Base-by-base conservation (phyloP, 1,140 invertebrate genomes). In the Helicorthomorpha holstii region DNA sequence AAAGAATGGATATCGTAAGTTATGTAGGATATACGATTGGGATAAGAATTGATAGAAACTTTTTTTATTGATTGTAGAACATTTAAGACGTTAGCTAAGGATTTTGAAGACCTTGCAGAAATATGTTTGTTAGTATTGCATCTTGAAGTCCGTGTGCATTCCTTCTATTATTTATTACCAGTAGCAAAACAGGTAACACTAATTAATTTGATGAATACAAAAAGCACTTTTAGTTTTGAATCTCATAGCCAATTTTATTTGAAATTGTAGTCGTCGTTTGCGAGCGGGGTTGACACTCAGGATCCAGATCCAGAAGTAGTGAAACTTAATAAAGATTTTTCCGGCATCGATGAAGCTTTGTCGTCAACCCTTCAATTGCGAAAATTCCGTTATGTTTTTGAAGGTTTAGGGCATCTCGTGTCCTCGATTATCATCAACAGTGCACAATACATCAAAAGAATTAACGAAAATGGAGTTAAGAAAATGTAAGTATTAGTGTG, bases 61-160 rank as follows among this genome's bases (percentile, higher is more conserved):
- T n/a, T n/a, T n/a, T n/a, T n/a, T n/a, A n/a, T n/a, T n/a, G n/a
- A n/a, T n/a, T n/a, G n/a, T 47, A 68, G 66, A 23, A 67, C 68
- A 3, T 57, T 75, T 22, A 63, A 69, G 44, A 72, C 76, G 51
- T 70, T 90, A 16, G 82, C 85, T 1, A 70, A 79, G 52, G 82
- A 85, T 53, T 91, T 93, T 60, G 81, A 89, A 62, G 84, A 91
- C 57, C 73, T 95, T 43, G 80, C 87, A 0, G 85, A 95, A 61
- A 91, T 83, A 29, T 93, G 89, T 64, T 73, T 96, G 34, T 65
- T 96, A 19, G 78, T 95, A 26, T 65, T 97, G 24, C 91, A 96
- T 73, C 72, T 96, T 57, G 92, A 96, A 73, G 85, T 89, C 44
- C 76, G 91, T 54, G 88, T 95, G 27, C 89, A 94, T 63, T 95